Conservation (phyloP, 1,140 invertebrate genomes). For the Heliconius melpomene region DNA sequence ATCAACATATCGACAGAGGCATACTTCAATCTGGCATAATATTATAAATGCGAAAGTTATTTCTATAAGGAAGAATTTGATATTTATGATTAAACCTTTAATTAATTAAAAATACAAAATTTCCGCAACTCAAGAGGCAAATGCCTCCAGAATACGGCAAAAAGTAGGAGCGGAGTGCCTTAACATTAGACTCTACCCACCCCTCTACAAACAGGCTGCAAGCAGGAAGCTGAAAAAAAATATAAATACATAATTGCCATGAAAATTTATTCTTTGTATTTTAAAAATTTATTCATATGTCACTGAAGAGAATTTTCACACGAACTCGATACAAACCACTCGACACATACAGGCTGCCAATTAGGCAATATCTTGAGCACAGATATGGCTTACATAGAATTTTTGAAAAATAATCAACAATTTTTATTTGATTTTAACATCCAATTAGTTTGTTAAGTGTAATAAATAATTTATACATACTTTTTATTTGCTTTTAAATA, state of each 20-base stretch:
- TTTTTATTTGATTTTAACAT: background rate
- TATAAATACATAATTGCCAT: background rate
- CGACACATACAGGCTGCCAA: background rate
- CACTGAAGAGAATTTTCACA: background rate
- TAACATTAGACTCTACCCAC: no score
- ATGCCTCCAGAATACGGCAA: no score
- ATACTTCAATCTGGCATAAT: background rate
- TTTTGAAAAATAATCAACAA: background rate
- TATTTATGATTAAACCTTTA: no score
- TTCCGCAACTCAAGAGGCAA: no score
- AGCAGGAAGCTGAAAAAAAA: no score
- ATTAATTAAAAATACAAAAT: no score
- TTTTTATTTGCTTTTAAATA: background rate
- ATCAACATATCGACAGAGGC: background rate
- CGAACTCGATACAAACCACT: slow-evolving; percentile 7
- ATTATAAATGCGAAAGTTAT: background rate
- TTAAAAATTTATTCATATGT: background rate
- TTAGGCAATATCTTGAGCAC: background rate
- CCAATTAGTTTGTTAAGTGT: background rate
- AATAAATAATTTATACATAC: background rate
- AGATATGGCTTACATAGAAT: background rate
- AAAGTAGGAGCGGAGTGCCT: no score
- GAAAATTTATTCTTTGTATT: background rate
- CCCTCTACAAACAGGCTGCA: no score
- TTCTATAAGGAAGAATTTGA: background rate